Base-by-base conservation (phyloP, 1,140 invertebrate species). In the Alviniconcha marisindica region DNA sequence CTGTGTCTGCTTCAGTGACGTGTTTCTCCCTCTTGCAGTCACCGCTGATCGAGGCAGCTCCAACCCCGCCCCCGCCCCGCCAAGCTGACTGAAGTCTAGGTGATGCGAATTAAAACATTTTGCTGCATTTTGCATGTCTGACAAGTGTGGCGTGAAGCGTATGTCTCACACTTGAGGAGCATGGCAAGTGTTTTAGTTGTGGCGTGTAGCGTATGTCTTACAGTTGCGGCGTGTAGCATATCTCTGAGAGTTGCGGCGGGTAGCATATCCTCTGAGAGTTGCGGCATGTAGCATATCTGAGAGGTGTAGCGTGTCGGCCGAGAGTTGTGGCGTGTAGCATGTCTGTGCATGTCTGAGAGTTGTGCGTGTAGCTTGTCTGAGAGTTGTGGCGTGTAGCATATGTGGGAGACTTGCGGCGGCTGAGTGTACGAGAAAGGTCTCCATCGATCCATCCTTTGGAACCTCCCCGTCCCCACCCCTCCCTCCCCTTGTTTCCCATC, bases 181-280 rank as follows among this genome's bases (percentile, higher is more conserved):
- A n/a, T n/a, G n/a, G n/a, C n/a, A n/a, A n/a, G n/a, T n/a, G n/a
- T n/a, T n/a, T n/a, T n/a, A n/a, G n/a, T n/a, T n/a, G n/a, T n/a
- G n/a, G n/a, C n/a, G n/a, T n/a, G n/a, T n/a, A n/a, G n/a, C n/a
- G n/a, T n/a, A n/a, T n/a, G n/a, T n/a, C n/a, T n/a, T n/a, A n/a
- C n/a, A n/a, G n/a, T n/a, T n/a, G 69, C 36, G 69, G 69, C 33
- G 69, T 0, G 33, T 31, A 71, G 69, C 69, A 40, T 71, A 71
- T 71, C 33, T 71, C 69, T 33, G 24, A 71, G 66, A 71, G 69
- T 40, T 71, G 38, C 69, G 31, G 38, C 69, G 40, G 10, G 14
- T 18, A 33, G 36, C 33, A 42, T 3, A 33, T n/a, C n/a, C n/a
- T n/a, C n/a, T n/a, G n/a, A n/a, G n/a, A n/a, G n/a, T n/a, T n/a